Evolutionary conservation across 2,797 vertebrate species (phyloP).

Genomic region (Enteromius afrohamiltoni): DNA sequence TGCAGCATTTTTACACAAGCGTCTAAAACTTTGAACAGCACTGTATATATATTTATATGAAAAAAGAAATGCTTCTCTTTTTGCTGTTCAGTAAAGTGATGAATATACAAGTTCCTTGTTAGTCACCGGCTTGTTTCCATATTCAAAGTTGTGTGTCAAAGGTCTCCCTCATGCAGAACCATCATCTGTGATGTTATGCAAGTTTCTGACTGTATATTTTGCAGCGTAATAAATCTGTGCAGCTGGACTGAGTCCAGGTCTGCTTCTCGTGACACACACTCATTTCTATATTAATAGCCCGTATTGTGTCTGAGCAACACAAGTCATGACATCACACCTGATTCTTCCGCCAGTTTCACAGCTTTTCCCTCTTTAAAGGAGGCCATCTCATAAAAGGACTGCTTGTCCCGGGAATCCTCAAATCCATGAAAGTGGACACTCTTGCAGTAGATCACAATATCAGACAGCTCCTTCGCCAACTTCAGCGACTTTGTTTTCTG

Average conservation of each 20-base stretch:
- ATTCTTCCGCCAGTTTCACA: constrained; percentile 82
- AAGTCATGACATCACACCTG: constrained; percentile 73
- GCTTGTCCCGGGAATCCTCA: constrained; percentile 73
- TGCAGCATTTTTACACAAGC: too few relatives aligned
- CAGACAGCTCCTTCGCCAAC: constrained; percentile 89
- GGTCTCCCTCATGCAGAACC: constrained; percentile 8
- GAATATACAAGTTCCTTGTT: neutral
- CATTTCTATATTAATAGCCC: neutral
- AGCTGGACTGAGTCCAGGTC: neutral
- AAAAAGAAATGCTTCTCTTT: too few relatives aligned
- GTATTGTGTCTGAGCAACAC: neutral
- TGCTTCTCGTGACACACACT: neutral
- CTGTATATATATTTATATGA: too few relatives aligned
- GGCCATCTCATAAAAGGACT: constrained; percentile 91
- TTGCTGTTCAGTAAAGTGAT: neutral
- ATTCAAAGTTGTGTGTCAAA: constrained; percentile 12
- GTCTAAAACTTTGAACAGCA: too few relatives aligned
- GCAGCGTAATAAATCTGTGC: neutral
- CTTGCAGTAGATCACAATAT: constrained; percentile 93
- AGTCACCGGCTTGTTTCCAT: constrained; percentile 11
- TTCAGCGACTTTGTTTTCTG: constrained; percentile 83
- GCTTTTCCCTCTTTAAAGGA: constrained; percentile 90
- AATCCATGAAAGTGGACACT: constrained; percentile 91
- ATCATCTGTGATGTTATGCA: neutral
- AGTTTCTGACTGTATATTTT: neutral